These are phyloP conservation scores for Poicephalus gulielmi DNA, from an alignment of 2,113 vertebrate species.

Conservation along the genomic window DNA sequence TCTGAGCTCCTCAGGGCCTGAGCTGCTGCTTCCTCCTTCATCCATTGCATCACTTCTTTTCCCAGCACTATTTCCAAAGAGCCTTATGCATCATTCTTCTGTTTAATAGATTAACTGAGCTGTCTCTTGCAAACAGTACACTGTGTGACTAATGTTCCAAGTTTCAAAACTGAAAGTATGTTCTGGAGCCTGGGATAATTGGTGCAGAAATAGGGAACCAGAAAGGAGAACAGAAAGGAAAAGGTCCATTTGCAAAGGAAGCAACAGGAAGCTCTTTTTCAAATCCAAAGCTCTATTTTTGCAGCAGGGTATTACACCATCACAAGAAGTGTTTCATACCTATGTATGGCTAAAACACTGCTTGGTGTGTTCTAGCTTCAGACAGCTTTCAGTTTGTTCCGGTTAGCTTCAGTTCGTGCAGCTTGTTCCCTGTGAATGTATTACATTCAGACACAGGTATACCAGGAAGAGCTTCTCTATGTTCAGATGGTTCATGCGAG, in stretches of 20 bases:
- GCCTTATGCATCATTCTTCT: neutral
- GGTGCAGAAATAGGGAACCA: conserved; percentile 43
- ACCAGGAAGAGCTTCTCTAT: neutral
- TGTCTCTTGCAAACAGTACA: neutral
- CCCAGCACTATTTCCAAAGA: neutral
- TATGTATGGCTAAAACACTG: neutral
- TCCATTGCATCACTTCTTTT: neutral
- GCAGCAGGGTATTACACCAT: neutral
- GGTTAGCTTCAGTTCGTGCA: neutral
- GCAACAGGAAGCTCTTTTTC: conserved; percentile 24
- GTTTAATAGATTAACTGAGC: neutral
- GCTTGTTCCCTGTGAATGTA: neutral
- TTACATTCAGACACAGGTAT: neutral
- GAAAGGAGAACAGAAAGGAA: conserved; percentile 69
- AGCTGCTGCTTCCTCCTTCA: neutral
- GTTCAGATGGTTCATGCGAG: neutral
- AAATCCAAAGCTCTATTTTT: conserved; percentile 6
- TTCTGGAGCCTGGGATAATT: conserved; percentile 41
- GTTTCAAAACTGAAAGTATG: conserved; percentile 33
- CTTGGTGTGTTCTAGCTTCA: neutral
- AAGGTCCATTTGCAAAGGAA: conserved; percentile 44
- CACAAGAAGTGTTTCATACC: neutral
- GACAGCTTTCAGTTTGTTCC: neutral
- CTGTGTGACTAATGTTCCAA: neutral
- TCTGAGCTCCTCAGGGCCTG: neutral